Evolutionary conservation across 2,113 vertebrate species (phyloP).

Genomic region (Prietella phreatophila): DNA sequence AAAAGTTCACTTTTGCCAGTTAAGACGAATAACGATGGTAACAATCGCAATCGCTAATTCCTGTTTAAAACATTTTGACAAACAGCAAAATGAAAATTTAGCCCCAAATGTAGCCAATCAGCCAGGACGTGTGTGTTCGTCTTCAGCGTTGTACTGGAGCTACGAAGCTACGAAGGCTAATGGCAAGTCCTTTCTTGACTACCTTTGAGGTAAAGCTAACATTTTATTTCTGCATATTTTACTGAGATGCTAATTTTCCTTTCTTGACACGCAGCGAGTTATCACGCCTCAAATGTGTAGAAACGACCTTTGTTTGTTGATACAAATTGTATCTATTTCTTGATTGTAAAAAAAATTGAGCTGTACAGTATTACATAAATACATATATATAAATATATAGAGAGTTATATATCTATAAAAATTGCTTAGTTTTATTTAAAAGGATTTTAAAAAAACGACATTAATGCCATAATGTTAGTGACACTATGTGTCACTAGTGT

Average conservation of each 20-base stretch:
- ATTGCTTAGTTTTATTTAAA: slow-evolving; percentile 83
- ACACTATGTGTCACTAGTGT: slow-evolving; percentile 97
- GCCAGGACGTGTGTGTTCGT: background rate
- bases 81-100: background rate
- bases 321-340: slow-evolving; percentile 99
- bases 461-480: slow-evolving; percentile 85
- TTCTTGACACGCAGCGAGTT: slow-evolving; percentile 81
- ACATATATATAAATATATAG: slow-evolving; percentile 72
- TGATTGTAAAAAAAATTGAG: slow-evolving; percentile 88
- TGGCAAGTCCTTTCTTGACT: background rate
- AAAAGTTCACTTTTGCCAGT: background rate
- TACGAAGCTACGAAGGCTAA: background rate
- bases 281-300: slow-evolving; percentile 93
- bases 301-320: slow-evolving; percentile 99
- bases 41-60: background rate
- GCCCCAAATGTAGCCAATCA: background rate
- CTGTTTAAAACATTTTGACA: background rate
- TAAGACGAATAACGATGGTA: background rate
- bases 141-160: background rate
- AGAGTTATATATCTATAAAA: slow-evolving; percentile 65
- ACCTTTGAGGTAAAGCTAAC: background rate
- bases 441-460: slow-evolving; percentile 54
- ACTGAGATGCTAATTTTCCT: slow-evolving; percentile 30
- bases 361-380: slow-evolving; percentile 80
- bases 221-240: background rate